A percentile compares a stretch with the other conserved stretches of the same genome.
Evolutionary conservation across 2,888 invertebrate species (phyloP).

Genomic region (Acleris holmiana): DNA sequence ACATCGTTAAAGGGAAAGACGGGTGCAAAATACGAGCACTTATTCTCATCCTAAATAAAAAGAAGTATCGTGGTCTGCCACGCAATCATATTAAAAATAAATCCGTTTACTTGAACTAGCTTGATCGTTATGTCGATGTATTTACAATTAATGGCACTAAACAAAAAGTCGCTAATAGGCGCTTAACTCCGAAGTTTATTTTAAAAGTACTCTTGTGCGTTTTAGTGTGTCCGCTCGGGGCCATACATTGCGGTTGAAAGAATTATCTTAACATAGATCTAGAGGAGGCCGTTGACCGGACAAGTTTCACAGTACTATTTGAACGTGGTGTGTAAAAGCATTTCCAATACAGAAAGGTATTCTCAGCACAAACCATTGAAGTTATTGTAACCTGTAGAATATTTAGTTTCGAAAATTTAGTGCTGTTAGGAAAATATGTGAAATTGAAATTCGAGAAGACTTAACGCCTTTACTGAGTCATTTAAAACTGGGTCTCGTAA

Average conservation of each 20-base stretch:
- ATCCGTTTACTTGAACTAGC: constrained; percentile 11
- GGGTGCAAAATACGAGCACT: no score
- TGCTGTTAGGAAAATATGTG: no score
- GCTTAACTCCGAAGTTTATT: constrained; percentile 27
- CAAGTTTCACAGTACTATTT: constrained; percentile 52
- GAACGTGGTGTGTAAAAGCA: constrained; percentile 48
- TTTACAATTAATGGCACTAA: constrained; percentile 23
- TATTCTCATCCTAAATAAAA: no score
- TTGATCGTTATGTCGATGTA: constrained; percentile 13
- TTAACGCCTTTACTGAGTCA: no score
- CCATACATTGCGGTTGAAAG: constrained; percentile 75
- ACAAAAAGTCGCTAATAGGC: constrained; percentile 25
- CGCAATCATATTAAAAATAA: neutral
- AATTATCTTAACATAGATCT: constrained; percentile 81
- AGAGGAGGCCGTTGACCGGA: constrained; percentile 67
- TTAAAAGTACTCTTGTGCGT: constrained; percentile 52
- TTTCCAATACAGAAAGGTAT: constrained; percentile 32
- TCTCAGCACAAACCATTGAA: no score
- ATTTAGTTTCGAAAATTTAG: no score
- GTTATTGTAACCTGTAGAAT: no score
- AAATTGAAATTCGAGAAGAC: no score
- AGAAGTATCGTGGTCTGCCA: neutral
- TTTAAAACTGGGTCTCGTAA: no score
- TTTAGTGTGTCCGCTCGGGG: constrained; percentile 60
- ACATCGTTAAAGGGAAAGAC: no score